Evolutionary conservation across 2,797 vertebrate genomes (phyloP).

Genomic region (Myotis pilosus): DNA sequence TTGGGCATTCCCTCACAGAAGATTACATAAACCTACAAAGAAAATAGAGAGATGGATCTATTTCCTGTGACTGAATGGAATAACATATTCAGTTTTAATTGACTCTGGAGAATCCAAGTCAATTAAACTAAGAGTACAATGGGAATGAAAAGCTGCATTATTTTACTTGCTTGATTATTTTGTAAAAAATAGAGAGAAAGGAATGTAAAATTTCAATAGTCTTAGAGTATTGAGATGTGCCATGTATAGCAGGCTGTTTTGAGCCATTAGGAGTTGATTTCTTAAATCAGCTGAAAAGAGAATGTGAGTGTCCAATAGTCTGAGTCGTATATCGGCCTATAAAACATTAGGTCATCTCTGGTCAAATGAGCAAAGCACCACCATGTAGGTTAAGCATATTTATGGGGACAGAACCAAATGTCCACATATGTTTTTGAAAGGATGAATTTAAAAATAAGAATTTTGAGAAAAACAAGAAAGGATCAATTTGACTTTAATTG

Average conservation of each 20-base stretch:
- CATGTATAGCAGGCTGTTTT: background rate
- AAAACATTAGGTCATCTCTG: background rate
- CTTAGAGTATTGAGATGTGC: background rate
- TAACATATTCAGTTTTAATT: conserved; percentile 60
- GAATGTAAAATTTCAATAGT: conserved; percentile 54
- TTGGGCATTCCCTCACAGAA: background rate
- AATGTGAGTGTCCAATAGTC: background rate
- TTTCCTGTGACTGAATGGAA: conserved; percentile 15
- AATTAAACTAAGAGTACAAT: conserved; percentile 49
- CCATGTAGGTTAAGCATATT: background rate
- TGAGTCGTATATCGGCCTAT: background rate
- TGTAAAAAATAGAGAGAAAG: conserved; percentile 58
- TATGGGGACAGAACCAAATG: background rate
- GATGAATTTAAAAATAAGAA: background rate
- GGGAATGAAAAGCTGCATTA: conserved; percentile 45
- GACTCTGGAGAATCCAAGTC: conserved; percentile 60
- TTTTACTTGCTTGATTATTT: conserved; percentile 59
- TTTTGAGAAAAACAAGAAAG: background rate
- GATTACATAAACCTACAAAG: conserved; percentile 48
- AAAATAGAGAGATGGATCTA: conserved; percentile 14
- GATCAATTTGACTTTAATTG: background rate
- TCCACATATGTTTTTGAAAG: background rate
- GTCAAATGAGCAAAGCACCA: background rate
- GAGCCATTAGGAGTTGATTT: background rate
- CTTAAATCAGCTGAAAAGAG: conserved; percentile 33